Evolutionary conservation across 1,140 invertebrate genomes (phyloP).

Genomic region (Notospermus geniculatus): DNA sequence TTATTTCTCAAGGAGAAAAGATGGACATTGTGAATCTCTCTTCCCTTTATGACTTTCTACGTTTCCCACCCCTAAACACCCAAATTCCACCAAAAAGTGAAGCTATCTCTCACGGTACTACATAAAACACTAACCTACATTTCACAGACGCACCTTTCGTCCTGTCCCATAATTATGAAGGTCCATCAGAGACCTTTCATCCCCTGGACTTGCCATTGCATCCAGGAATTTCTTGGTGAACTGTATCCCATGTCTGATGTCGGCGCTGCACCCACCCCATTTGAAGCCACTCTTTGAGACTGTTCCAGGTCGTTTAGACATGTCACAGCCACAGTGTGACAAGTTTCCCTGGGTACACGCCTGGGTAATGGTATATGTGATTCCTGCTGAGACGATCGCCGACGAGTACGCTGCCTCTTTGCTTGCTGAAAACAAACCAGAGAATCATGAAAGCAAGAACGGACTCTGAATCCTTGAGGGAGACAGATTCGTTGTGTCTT

Average conservation of each 20-base stretch:
- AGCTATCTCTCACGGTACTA: too few species aligned
- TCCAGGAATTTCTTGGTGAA: conserved; percentile 62
- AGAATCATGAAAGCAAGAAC: too few species aligned
- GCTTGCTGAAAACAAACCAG: conserved; percentile 58
- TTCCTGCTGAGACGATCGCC: conserved; percentile 74
- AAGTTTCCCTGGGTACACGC: conserved; percentile 82
- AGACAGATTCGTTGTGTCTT: too few species aligned
- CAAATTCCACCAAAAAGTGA: too few species aligned
- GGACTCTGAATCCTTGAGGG: too few species aligned
- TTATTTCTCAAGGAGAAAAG: too few species aligned
- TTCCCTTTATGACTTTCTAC: too few species aligned
- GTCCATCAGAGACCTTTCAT: conserved; percentile 85
- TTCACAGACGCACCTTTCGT: conserved; percentile 76
- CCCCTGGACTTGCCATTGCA: conserved; percentile 56
- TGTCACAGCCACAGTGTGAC: conserved; percentile 78
- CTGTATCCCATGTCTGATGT: conserved; percentile 62
- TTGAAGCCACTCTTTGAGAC: conserved; percentile 50
- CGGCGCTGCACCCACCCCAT: conserved; percentile 60
- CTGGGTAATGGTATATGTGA: conserved; percentile 77
- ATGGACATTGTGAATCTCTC: too few species aligned
- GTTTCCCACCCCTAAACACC: too few species aligned
- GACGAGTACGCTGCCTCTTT: conserved; percentile 59
- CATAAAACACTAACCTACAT: too few species aligned
- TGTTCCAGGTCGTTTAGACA: conserved; percentile 33
- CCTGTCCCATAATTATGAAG: conserved; percentile 94